Conservation (phyloP, 2,888 invertebrate genomes). For the Fissipunctia ypsillon region DNA sequence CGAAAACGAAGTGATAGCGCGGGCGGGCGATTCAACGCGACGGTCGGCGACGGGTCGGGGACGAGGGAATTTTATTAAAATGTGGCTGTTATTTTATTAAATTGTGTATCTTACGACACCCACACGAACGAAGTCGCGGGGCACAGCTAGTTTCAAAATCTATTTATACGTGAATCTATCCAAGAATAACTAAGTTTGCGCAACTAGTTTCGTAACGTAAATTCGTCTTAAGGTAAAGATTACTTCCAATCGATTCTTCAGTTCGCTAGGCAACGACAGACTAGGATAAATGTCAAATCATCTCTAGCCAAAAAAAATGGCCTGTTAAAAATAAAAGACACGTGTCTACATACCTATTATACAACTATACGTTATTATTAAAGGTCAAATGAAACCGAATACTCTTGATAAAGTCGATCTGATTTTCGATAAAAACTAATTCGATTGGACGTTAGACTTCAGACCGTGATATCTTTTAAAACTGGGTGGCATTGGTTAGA, state of each 20-base stretch:
- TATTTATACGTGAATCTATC: too few species aligned
- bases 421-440: conserved; percentile 31
- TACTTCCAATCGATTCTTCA: neutral
- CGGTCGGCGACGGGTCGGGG: too few species aligned
- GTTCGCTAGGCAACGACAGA: neutral
- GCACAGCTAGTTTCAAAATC: too few species aligned
- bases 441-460: conserved; percentile 25
- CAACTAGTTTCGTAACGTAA: too few species aligned
- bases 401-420: conserved; percentile 27
- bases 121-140: too few species aligned
- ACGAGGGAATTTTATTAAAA: too few species aligned
- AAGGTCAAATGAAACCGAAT: conserved; percentile 32
- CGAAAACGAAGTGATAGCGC: too few species aligned
- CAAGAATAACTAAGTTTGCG: too few species aligned
- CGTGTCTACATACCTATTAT: neutral
- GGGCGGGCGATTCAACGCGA: too few species aligned
- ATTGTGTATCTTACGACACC: too few species aligned
- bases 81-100: too few species aligned
- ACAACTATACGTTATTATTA: conserved; percentile 1
- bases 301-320: conserved; percentile 21
- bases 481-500: neutral
- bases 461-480: conserved; percentile 2
- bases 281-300: neutral
- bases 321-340: conserved; percentile 4
- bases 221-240: too few species aligned